Base-by-base conservation (phyloP, 1,140 invertebrate genomes). In the Cataglyphis hispanica region DNA sequence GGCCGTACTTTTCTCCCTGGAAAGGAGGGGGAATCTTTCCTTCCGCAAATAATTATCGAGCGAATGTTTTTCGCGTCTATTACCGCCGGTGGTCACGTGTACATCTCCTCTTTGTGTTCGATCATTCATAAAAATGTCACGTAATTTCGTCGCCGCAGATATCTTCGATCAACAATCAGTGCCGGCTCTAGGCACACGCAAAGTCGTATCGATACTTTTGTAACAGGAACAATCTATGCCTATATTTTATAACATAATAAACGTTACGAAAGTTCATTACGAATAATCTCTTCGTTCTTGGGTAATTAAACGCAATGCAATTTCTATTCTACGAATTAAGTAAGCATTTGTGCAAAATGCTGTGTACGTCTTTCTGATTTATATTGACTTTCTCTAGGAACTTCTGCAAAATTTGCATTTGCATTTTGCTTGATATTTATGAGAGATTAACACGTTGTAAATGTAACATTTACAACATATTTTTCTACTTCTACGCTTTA, bases 101-200 rank as follows among this genome's bases (percentile, higher is more conserved):
- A 1, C 16, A 27, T 11, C 46, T 72, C 11, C 6, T 27, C 13
- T 43, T 40, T 43, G 25, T 1, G 8, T 31, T 27, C 53, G 67
- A 74, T 83, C 53, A 61, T 83, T 83, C 53, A 83, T 46, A 60
- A 83, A 83, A 74, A 25, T 40, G 53, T 74, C 67, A 46, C 78
- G 78, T 61, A 74, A 83, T 83, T 50, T 53, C 77, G 34, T 50
- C 43, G 61, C n/a, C n/a, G 22, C n/a, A 31, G 27, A 67, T 67
- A 53, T 40, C 31, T 81, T 34, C 66, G 25, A 53, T 40, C 43
- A 34, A 34, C 16, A 13, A n/a, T 25, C 78, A 83, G 53, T 72
- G 37, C 34, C 34, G 37, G n/a, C 63, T 56, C 25, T 22, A 34
- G 25, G 31, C 22, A 67, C 25, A 10, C 40, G 25, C 75, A 27